Conservation (phyloP, 2,113 vertebrate genomes). For the Rallus limicola region DNA sequence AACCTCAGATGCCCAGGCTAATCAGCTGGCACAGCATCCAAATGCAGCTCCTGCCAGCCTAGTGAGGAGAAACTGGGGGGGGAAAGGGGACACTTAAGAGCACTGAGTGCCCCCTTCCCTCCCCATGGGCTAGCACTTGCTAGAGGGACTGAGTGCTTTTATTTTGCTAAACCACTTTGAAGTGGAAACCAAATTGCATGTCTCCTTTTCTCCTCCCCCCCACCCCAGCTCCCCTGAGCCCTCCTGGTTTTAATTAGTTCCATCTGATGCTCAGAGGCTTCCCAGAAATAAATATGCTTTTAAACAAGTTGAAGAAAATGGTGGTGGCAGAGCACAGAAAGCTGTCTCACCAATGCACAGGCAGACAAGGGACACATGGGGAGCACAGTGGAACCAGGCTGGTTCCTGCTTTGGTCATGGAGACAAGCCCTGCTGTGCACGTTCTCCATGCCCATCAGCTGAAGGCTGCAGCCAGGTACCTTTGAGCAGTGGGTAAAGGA, state of each 20-base stretch:
- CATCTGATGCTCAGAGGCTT: slow-evolving; percentile 49
- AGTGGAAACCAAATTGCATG: slow-evolving; percentile 52
- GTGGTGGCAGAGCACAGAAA: background rate
- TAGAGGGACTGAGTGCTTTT: slow-evolving; percentile 9
- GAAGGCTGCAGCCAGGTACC: background rate
- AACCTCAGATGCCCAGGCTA: background rate
- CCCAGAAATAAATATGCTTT: slow-evolving; percentile 56
- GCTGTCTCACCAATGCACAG: background rate
- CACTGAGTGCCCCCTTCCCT: background rate
- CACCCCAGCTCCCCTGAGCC: background rate
- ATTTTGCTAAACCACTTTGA: slow-evolving; percentile 51
- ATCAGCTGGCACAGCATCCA: slow-evolving; percentile 35
- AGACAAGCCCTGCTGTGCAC: background rate
- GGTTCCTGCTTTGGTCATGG: background rate
- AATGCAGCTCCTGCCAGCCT: background rate
- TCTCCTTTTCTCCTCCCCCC: background rate
- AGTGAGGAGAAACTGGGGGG: background rate
- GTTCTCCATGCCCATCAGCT: background rate
- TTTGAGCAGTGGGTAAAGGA: background rate
- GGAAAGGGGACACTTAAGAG: background rate
- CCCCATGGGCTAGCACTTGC: background rate
- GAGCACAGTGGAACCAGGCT: background rate
- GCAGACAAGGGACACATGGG: background rate
- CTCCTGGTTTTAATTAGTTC: slow-evolving; percentile 67
- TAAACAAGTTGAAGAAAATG: background rate